Evolutionary conservation across 1,140 invertebrate genomes (phyloP).

Genomic region (Eufriesea mexicana): DNA sequence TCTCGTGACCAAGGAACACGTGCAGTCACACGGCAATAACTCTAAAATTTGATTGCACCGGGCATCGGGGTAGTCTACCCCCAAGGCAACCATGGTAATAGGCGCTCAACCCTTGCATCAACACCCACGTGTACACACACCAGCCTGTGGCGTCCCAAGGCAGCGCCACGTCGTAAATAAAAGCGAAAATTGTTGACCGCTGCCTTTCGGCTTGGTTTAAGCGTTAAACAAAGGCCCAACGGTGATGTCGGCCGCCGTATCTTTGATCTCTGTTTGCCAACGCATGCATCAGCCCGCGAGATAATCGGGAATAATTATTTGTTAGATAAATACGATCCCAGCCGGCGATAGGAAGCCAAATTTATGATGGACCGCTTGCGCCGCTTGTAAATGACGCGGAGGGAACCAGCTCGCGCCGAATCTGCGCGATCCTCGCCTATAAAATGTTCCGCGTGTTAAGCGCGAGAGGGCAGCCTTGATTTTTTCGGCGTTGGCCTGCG

Average conservation of each 20-base stretch:
- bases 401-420: slow-evolving; percentile 32
- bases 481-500: slow-evolving; percentile 5
- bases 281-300: slow-evolving; percentile 72
- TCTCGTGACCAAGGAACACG: slow-evolving; percentile 35
- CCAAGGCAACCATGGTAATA: slow-evolving; percentile 73
- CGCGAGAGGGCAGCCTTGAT: background rate
- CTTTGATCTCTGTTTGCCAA: slow-evolving; percentile 77
- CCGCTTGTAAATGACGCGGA: slow-evolving; percentile 64
- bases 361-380: slow-evolving; percentile 72
- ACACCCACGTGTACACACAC: slow-evolving; percentile 67
- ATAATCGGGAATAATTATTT: slow-evolving; percentile 80
- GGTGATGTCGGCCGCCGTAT: slow-evolving; percentile 72
- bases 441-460: background rate
- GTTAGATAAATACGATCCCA: slow-evolving; percentile 78
- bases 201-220: slow-evolving; percentile 71
- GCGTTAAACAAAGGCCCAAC: slow-evolving; percentile 77
- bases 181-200: slow-evolving; percentile 77
- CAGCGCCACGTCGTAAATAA: slow-evolving; percentile 77
- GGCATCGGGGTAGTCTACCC: slow-evolving; percentile 71
- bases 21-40: slow-evolving; percentile 73
- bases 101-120: slow-evolving; percentile 75
- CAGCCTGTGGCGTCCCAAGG: slow-evolving; percentile 25
- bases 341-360: slow-evolving; percentile 71
- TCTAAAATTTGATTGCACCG: slow-evolving; percentile 79
- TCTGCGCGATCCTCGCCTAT: slow-evolving; percentile 3